Conservation (phyloP, 2,888 invertebrate genomes). For the Penaeus monodon region DNA sequence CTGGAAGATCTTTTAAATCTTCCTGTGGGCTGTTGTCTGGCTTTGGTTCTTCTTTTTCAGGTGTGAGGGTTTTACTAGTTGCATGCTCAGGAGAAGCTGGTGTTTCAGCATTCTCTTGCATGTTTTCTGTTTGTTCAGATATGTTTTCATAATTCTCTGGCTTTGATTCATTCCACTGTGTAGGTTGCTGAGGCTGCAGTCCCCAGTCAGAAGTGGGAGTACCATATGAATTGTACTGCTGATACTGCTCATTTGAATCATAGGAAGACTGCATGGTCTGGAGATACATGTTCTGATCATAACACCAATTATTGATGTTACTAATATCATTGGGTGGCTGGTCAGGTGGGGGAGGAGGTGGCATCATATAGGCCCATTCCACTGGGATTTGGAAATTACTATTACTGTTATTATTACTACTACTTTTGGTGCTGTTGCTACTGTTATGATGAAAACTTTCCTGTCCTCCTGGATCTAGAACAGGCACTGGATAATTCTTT, state of each 20-base stretch:
- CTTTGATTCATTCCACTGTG: constrained; percentile 19
- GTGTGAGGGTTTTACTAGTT: not conserved
- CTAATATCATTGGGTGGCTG: constrained; percentile 51
- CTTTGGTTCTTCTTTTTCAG: too few relatives aligned
- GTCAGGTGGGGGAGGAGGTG: constrained; percentile 58
- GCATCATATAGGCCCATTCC: constrained; percentile 64
- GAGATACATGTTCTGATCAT: constrained; percentile 59
- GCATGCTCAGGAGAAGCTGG: not conserved
- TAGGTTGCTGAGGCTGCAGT: constrained; percentile 16
- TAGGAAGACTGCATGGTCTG: constrained; percentile 50
- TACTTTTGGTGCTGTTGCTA: too few relatives aligned
- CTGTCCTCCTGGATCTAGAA: too few relatives aligned
- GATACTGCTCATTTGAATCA: constrained; percentile 6
- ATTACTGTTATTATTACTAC: not conserved
- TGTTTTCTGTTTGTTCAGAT: too few relatives aligned
- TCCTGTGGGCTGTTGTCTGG: not conserved
- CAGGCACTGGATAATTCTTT: not conserved
- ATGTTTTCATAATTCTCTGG: not conserved
- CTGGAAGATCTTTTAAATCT: constrained; percentile 49
- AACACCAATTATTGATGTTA: constrained; percentile 55
- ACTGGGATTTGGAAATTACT: constrained; percentile 57
- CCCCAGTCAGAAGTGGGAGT: not conserved
- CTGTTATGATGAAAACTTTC: too few relatives aligned
- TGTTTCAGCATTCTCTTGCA: not conserved
- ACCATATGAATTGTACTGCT: constrained; percentile 1